These are phyloP conservation scores for Paramormyrops hopkinsi DNA, from an alignment of 2,797 vertebrate genomes.

Conservation along the genomic window DNA sequence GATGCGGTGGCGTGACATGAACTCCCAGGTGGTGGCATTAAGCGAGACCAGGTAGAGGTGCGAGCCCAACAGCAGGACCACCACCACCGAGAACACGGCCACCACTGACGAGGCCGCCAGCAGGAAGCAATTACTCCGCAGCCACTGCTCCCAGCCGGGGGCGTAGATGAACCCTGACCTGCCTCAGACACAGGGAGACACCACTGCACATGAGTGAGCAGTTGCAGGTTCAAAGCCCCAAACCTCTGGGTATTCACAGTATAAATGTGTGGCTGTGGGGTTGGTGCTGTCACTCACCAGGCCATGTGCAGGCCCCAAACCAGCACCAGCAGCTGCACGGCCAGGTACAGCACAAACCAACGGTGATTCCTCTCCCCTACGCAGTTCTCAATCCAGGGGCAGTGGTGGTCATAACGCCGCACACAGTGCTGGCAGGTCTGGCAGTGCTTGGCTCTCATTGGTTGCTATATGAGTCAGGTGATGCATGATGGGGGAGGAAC, in stretches of 20 bases:
- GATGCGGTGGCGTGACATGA: constrained; percentile 83
- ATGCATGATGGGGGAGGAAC: not conserved
- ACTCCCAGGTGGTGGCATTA: constrained; percentile 93
- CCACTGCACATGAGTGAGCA: not conserved
- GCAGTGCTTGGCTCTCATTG: constrained; percentile 84
- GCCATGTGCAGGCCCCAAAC: constrained; percentile 74
- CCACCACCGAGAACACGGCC: constrained; percentile 57
- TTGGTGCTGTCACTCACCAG: constrained; percentile 62
- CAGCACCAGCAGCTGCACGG: constrained; percentile 70
- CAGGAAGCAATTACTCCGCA: constrained; percentile 66
- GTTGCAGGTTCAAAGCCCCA: not conserved
- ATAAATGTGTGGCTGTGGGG: not conserved
- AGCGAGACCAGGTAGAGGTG: constrained; percentile 83
- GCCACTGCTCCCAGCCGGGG: constrained; percentile 67
- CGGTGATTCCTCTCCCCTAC: constrained; percentile 83
- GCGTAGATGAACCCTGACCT: constrained; percentile 76
- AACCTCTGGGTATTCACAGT: not conserved
- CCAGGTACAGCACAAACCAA: constrained; percentile 75
- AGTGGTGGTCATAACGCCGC: constrained; percentile 85
- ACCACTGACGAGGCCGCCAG: constrained; percentile 62
- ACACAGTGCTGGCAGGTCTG: constrained; percentile 73
- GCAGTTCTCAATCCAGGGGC: constrained; percentile 90
- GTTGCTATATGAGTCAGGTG: constrained; percentile 65
- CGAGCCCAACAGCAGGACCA: constrained; percentile 69
- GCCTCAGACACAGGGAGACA: not conserved